Base-by-base conservation (phyloP, 2,113 vertebrate species). In the Carlito syrichta region DNA sequence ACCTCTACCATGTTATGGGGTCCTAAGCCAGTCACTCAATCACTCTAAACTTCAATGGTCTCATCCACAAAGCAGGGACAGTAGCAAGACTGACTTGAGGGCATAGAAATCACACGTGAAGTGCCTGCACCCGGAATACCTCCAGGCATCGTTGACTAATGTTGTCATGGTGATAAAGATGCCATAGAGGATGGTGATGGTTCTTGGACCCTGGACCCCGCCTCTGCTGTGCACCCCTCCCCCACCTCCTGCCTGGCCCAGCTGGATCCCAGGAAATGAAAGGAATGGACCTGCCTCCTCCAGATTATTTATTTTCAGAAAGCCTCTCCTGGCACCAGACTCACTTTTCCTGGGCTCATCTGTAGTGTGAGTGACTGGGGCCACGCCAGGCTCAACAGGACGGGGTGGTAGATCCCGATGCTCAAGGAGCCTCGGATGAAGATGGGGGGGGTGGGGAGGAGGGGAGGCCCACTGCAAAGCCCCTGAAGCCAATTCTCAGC, bases 361-460 rank as follows among this genome's bases (percentile, higher is more conserved):
- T 43, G 13, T 17, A 12, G 22, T 43, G 43, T 38, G 62, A 79
- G 62, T 1, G 38, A 8, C 6, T 2, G 43, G 71, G 16, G 52
- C 52, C 43, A 40, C 0, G 3, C n/a, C 14, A 8, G 40, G 71
- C 81, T 19, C 50, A 8, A 60, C 35, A 20, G 71, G 14, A 11
- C 1, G 0, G 5, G 35, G n/a, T 40, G 30, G 6, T 30, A 5
- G 8, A 0, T 40, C 35, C 13, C 20, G 35, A 14, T 50, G 40
- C 11, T n/a, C 66, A 40, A 30, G 56, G 56, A 43, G 32, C 14
- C 58, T 73, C 14, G 30, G 13, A n/a, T 25, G 12, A 14, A 78
- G 73, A 40, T 8, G n/a, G n/a, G n/a, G n/a, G n/a, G n/a, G n/a
- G n/a, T n/a, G n/a, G n/a, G n/a, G n/a, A 17, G 71, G 48, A 14